These are phyloP conservation scores for Lethrus apterus DNA, from an alignment of 1,140 invertebrate genomes.

Conservation along the genomic window DNA sequence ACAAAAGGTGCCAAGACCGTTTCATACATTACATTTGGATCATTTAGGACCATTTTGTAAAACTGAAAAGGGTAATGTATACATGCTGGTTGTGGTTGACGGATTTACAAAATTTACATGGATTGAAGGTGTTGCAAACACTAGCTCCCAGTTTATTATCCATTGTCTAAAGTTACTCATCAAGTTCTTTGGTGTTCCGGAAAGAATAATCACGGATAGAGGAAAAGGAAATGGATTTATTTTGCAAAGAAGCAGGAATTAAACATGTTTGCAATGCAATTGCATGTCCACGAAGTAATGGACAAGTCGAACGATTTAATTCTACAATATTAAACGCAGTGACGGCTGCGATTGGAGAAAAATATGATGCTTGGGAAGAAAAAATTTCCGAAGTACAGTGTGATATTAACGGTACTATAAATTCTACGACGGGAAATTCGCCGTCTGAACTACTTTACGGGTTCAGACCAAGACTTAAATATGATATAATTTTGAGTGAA, in stretches of 20 bases:
- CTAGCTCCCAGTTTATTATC: constrained; percentile 18
- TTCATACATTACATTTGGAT: constrained; percentile 34
- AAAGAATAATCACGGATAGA: constrained; percentile 32
- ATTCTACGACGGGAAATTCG: too few species aligned
- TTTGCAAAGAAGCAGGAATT: neutral
- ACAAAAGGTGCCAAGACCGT: constrained; percentile 26
- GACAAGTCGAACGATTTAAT: neutral
- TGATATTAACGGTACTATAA: too few species aligned
- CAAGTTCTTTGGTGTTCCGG: constrained; percentile 26
- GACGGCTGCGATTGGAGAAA: too few species aligned
- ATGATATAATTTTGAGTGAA: too few species aligned
- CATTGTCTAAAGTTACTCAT: neutral
- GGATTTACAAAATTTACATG: constrained; percentile 28
- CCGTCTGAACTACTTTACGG: too few species aligned
- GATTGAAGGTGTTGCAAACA: constrained; percentile 20
- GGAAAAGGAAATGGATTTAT: constrained; percentile 15
- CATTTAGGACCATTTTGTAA: constrained; percentile 30
- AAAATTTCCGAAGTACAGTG: too few species aligned
- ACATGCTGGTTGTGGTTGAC: constrained; percentile 28
- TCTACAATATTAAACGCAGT: neutral
- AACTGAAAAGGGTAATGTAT: constrained; percentile 24
- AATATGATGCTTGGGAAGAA: too few species aligned
- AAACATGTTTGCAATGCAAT: neutral
- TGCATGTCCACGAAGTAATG: neutral
- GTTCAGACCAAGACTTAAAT: too few species aligned